These are phyloP conservation scores for Thaumatotibia leucotreta DNA, from an alignment of 1,140 invertebrate genomes.

Conservation along the genomic window DNA sequence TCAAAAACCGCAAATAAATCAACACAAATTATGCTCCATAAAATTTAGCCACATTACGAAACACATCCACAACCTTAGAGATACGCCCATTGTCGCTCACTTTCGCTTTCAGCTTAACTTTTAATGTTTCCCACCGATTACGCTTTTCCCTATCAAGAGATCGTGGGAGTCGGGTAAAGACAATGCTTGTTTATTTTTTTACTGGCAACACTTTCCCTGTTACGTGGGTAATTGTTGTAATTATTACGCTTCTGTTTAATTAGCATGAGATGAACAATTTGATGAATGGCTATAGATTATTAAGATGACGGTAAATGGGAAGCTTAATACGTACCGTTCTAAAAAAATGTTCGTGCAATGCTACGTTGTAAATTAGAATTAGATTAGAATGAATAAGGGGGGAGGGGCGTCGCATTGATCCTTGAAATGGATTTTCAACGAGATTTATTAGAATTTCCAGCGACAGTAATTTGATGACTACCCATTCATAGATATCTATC, in stretches of 20 bases:
- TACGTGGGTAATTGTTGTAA: conserved; percentile 51
- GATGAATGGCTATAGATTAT: background rate
- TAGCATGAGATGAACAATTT: conserved; percentile 21
- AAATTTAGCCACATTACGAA: conserved; percentile 19
- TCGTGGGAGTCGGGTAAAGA: conserved; percentile 54
- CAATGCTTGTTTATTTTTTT: conserved; percentile 61
- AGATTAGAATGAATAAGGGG: too few species aligned
- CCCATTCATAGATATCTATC: too few species aligned
- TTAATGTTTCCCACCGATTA: conserved; percentile 53
- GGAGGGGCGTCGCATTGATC: too few species aligned
- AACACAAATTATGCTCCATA: background rate
- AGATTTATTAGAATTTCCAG: too few species aligned
- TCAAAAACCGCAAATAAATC: background rate
- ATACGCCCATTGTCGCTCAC: conserved; percentile 46
- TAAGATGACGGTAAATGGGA: background rate
- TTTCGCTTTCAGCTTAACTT: conserved; percentile 52
- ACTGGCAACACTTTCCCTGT: conserved; percentile 59
- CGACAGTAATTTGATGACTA: too few species aligned
- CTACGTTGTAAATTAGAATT: too few species aligned
- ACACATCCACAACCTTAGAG: conserved; percentile 12
- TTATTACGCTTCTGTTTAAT: conserved; percentile 44
- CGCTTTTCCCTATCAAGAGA: conserved; percentile 65
- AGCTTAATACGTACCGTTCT: too few species aligned
- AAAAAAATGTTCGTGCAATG: too few species aligned
- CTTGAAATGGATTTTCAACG: too few species aligned